Evolutionary conservation across 1,140 invertebrate genomes (phyloP).

Genomic region (Solen grandis): DNA sequence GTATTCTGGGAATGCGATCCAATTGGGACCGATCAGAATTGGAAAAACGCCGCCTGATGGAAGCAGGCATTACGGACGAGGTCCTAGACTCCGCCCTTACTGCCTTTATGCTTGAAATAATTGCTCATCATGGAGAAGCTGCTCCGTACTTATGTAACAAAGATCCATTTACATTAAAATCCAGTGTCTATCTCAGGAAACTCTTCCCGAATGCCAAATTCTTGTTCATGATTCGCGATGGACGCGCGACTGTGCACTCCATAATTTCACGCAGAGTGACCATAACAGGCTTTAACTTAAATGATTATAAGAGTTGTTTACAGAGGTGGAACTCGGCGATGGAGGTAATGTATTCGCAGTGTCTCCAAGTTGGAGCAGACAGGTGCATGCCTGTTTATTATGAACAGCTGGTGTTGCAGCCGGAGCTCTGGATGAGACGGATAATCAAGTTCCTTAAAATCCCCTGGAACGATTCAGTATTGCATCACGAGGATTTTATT

Average conservation of each 20-base stretch:
- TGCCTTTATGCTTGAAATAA: conserved; percentile 94
- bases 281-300: conserved; percentile 98
- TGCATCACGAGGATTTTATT: conserved; percentile 98
- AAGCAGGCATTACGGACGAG: conserved; percentile 96
- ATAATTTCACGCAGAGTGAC: conserved; percentile 99
- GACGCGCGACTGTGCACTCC: conserved; percentile 98
- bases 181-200: conserved; percentile 88
- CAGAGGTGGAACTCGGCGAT: conserved; percentile 98
- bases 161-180: conserved; percentile 98
- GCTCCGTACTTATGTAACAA: conserved; percentile 97
- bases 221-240: conserved; percentile 98
- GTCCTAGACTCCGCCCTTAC: conserved; percentile 97
- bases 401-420: conserved; percentile 97
- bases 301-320: conserved; percentile 95
- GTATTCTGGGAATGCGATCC: conserved; percentile 76
- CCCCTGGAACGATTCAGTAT: conserved; percentile 96
- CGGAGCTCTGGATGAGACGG: conserved; percentile 92
- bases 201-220: conserved; percentile 92
- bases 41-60: conserved; percentile 87
- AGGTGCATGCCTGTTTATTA: conserved; percentile 96
- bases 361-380: conserved; percentile 89
- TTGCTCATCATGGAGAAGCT: conserved; percentile 90
- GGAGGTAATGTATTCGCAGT: conserved; percentile 96
- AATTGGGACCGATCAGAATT: conserved; percentile 74
- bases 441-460: conserved; percentile 95